These are phyloP conservation scores for Dendrolimus punctatus DNA, from an alignment of 1,140 invertebrate genomes.

Conservation along the genomic window DNA sequence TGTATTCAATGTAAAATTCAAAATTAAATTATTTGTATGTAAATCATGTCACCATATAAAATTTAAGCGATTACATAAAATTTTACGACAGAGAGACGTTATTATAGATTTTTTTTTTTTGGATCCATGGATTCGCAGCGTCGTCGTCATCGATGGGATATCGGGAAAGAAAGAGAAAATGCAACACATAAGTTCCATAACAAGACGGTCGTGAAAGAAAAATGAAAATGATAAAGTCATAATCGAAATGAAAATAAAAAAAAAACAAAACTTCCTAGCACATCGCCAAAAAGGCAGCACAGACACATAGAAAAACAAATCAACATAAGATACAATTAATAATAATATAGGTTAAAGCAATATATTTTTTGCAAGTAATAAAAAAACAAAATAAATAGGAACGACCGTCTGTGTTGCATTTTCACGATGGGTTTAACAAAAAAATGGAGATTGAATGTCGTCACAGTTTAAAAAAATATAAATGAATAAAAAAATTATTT, in stretches of 20 bases:
- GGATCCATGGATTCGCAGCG: neutral
- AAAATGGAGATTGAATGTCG: conserved; percentile 13
- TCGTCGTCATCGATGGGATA: conserved; percentile 10
- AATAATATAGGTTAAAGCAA: neutral
- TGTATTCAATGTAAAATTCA: too few relatives aligned
- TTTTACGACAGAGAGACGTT: neutral
- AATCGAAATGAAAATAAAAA: conserved; percentile 5
- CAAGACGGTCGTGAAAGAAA: conserved; percentile 53
- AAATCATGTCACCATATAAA: too few relatives aligned
- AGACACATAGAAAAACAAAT: conserved; percentile 34
- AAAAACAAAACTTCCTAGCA: conserved; percentile 14
- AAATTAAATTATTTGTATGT: too few relatives aligned
- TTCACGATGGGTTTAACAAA: conserved; percentile 36
- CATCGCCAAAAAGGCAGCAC: conserved; percentile 65
- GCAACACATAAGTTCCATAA: conserved; percentile 50
- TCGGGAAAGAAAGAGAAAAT: conserved; percentile 65
- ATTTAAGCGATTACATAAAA: too few relatives aligned
- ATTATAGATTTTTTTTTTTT: neutral
- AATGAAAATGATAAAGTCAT: neutral
- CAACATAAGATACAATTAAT: conserved; percentile 5
- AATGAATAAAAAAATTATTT: neutral
- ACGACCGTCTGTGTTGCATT: conserved; percentile 70
- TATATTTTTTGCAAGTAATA: conserved; percentile 9
- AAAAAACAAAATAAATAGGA: conserved; percentile 19
- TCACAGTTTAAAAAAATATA: conserved; percentile 2